These are phyloP conservation scores for Hydropsyche tenuis DNA, from an alignment of 1,140 invertebrate species.

Conservation along the genomic window DNA sequence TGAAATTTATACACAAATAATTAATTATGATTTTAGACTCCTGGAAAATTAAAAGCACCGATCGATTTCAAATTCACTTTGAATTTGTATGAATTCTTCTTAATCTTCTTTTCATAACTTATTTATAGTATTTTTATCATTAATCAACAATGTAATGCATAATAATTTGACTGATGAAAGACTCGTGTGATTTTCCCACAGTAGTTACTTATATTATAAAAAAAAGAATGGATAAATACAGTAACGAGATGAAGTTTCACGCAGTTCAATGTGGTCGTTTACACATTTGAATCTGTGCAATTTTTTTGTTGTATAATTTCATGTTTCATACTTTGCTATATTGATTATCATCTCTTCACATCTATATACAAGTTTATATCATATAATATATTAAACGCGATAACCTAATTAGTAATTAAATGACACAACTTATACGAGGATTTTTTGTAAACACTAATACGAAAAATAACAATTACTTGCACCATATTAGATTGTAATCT, in stretches of 20 bases:
- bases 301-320: background rate
- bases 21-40: background rate
- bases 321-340: no score
- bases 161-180: conserved; percentile 50
- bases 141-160: conserved; percentile 48
- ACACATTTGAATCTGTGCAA: no score
- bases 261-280: no score
- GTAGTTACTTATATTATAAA: conserved; percentile 27
- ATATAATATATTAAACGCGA: background rate
- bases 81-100: background rate
- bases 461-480: conserved; percentile 31
- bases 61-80: conserved; percentile 6
- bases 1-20: background rate
- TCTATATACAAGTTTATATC: background rate
- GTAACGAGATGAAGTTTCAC: background rate
- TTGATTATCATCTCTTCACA: background rate
- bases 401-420: background rate
- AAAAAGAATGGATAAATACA: background rate
- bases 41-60: conserved; percentile 8
- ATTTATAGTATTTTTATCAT: conserved; percentile 28
- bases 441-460: conserved; percentile 11
- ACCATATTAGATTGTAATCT: conserved; percentile 32
- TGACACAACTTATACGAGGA: background rate
- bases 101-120: no score
- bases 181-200: conserved; percentile 48